Evolutionary conservation across 1,140 invertebrate genomes (phyloP), one percentile per base, ranked within the genome.

Genomic region (Eciton burchellii): DNA sequence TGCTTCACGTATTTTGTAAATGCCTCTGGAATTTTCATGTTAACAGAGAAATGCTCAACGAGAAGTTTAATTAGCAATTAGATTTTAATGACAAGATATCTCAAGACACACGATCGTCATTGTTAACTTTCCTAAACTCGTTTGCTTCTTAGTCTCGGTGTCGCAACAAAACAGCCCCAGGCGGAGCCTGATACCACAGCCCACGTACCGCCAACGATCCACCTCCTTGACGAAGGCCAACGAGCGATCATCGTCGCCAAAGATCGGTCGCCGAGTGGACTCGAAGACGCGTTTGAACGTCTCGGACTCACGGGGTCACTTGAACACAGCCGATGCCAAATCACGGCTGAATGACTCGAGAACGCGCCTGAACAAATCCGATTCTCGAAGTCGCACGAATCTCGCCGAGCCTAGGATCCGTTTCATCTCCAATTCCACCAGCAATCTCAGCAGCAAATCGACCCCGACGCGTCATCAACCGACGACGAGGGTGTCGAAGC

Each of bases 131-230:
- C n/a, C n/a, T n/a, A n/a, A n/a, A 79, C 16, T 19, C 21, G 11
- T 47, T 63, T 56, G 29, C n/a, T 4, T 56, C 52, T 88, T 88
- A 94, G 93, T 88, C 29, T 92, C 93, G 68, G 81, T 91, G 8
- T 94, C 93, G 24, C 92, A 94, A 29, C 92, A 93, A 43, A 92
- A 83, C 72, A 94, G 92, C 45, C 93, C 93, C 8, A 93, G 92
- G 24, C 90, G 91, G 5, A 94, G 92, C 60, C 66, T 93, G 35
- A 93, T 93, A 62, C 93, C 93, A 0, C 93, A 93, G 59, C 91
- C 91, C 3, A 91, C 91, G 11, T 73, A 79, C 0, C 87, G 91
- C 52, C 91, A 90, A 60, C 91, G 92, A 11, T 93, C 91, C 0
- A 89, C 89, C 19, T 92, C 92, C 4, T 63, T 91, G 47, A 88